These are phyloP conservation scores for Pinctada fucata DNA, from an alignment of 2,888 invertebrate species.

Conservation along the genomic window DNA sequence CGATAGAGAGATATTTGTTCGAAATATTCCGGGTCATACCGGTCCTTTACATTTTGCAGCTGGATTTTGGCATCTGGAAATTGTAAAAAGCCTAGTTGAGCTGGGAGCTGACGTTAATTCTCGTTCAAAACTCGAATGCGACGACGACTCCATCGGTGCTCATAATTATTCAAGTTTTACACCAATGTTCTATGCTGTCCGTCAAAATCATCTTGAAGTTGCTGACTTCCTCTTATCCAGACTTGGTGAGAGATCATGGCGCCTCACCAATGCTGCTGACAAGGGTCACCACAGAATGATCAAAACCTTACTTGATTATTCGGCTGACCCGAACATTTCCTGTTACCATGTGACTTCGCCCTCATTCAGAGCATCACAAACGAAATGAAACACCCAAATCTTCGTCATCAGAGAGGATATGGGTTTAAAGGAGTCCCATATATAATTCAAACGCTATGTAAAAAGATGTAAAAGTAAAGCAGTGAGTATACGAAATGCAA, in stretches of 20 bases:
- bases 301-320: constrained; percentile 6
- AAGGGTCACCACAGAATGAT: constrained; percentile 19
- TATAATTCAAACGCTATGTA: too few species aligned
- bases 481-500: too few species aligned
- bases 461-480: too few species aligned
- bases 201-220: constrained; percentile 26
- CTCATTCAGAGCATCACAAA: constrained; percentile 15
- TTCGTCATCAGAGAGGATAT: too few species aligned
- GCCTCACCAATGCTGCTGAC: constrained; percentile 21
- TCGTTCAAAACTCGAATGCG: not conserved
- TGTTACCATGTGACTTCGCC: constrained; percentile 35
- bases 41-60: constrained; percentile 21
- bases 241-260: constrained; percentile 19
- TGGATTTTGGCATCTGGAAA: constrained; percentile 14
- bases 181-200: constrained; percentile 22
- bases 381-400: too few species aligned
- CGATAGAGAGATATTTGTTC: not conserved
- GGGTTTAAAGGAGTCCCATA: too few species aligned
- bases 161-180: constrained; percentile 17
- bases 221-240: constrained; percentile 13
- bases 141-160: constrained; percentile 4
- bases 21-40: not conserved
- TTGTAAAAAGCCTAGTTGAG: constrained; percentile 12
- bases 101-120: constrained; percentile 12
- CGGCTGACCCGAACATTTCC: constrained; percentile 22